These are phyloP conservation scores for Hippoglossus stenolepis DNA, from an alignment of 2,113 vertebrate genomes.

Conservation along the genomic window DNA sequence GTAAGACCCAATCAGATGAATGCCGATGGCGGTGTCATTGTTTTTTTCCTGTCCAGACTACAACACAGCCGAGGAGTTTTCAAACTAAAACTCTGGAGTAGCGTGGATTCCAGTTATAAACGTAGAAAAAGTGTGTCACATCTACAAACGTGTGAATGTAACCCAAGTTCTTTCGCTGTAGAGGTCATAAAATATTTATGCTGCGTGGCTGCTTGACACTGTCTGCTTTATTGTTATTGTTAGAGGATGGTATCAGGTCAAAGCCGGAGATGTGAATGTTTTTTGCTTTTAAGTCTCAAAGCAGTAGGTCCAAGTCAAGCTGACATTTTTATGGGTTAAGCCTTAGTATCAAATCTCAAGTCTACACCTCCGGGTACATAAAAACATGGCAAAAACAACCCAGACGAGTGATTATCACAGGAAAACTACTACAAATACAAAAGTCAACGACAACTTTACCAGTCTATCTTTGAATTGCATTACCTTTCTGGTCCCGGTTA, in stretches of 20 bases:
- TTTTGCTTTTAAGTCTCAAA: neutral
- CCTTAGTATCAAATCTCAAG: neutral
- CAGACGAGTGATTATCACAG: neutral
- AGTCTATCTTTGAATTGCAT: neutral
- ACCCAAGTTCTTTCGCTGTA: neutral
- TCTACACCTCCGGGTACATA: neutral
- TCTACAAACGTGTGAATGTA: neutral
- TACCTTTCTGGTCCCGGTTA: neutral
- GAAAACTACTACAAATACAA: neutral
- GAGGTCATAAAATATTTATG: conserved; percentile 8
- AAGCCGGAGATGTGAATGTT: neutral
- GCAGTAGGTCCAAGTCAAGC: neutral
- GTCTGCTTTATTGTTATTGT: neutral
- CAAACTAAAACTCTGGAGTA: too few relatives aligned
- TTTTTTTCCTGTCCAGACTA: too few relatives aligned
- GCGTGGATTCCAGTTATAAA: neutral
- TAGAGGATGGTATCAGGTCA: neutral
- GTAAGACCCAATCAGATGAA: too few relatives aligned
- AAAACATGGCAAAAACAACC: neutral
- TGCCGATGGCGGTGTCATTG: too few relatives aligned
- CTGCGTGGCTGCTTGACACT: neutral
- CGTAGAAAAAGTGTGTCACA: neutral
- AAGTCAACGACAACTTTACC: neutral
- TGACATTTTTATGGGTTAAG: neutral
- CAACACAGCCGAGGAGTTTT: too few relatives aligned